Base-by-base conservation (phyloP, 30 jellyfish, hydroid and myxozoan species). In the Aurelia coerulea region DNA sequence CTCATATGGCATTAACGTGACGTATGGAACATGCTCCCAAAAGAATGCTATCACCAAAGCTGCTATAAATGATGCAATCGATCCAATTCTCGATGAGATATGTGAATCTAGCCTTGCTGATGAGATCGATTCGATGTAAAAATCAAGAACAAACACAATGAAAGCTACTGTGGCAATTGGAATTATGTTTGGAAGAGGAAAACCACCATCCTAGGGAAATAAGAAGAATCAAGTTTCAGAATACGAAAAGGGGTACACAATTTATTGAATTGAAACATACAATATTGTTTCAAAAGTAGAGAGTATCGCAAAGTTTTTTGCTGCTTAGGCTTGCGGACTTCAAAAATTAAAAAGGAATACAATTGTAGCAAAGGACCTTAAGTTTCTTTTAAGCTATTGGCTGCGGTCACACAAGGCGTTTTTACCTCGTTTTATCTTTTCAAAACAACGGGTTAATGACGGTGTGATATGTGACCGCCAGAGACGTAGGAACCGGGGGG, bases 21-120 rank as follows among this genome's bases (percentile, higher is more conserved):
- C 74, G 81, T 73, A 90, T 4, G 88, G 87, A 51, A 84, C 67
- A 62, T 81, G 86, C 68, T 90, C 97, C 95, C 95, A 90, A 31
- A 83, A 63, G 68, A 83, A 59, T 12, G 90, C 95, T 10, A 78
- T 75, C 14, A 65, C 80, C 15, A 90, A 31, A 67, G 97, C 97
- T 37, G 90, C 85, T 16, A 72, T 29, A 64, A 90, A 90, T 35
- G 95, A 84, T 17, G 92, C 49, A 2, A 78, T 63, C 0, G 97
- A 63, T 32, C 92, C 84, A 52, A 84, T 73, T 33, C 91, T 62
- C n/a, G 87, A 64, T 58, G 97, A 33, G 65, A 62, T 23, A 75
- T 90, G 81, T 11, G 86, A 19, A n/a, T 90, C 95, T 0, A 90
- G 87, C 54, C 67, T 78, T 18, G 86, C 83, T 66, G 88, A 58